A percentile compares a stretch with the other conserved stretches of the same genome.
Conservation (phyloP, 1,140 invertebrate species). For the Drosophila baimaii region DNA sequence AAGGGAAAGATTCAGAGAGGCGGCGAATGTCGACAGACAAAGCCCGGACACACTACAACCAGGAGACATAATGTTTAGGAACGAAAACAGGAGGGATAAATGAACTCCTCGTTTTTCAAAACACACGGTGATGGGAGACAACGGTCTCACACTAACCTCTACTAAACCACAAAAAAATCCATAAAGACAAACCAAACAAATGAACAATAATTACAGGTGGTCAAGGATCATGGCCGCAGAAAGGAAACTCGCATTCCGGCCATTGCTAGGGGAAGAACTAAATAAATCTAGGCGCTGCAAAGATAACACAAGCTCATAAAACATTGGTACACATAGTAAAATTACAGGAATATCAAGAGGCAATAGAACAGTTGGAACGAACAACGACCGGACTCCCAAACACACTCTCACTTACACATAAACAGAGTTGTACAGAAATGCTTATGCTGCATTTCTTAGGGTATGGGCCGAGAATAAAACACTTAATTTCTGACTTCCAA, state of each 20-base stretch:
- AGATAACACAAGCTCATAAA: neutral
- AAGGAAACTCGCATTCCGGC: neutral
- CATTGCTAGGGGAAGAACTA: neutral
- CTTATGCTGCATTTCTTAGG: no score
- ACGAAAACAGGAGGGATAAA: slow-evolving; percentile 9
- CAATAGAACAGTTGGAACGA: neutral
- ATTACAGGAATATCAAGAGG: neutral
- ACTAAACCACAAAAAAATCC: slow-evolving; percentile 1
- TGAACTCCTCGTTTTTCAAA: neutral
- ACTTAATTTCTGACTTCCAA: no score
- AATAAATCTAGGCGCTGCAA: neutral
- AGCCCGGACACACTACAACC: neutral
- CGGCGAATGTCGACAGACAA: neutral
- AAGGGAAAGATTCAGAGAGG: neutral
- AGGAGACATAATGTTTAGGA: neutral
- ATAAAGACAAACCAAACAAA: neutral
- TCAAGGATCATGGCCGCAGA: neutral
- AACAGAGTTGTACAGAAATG: no score
- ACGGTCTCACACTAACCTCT: neutral
- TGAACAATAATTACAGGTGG: neutral
- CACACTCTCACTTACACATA: no score
- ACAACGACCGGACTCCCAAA: no score
- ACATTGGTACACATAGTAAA: neutral
- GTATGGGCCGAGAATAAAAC: no score
- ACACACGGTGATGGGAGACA: neutral